These are phyloP conservation scores for Tetragnatha montana DNA, from an alignment of 2,888 invertebrate genomes.

Conservation along the genomic window DNA sequence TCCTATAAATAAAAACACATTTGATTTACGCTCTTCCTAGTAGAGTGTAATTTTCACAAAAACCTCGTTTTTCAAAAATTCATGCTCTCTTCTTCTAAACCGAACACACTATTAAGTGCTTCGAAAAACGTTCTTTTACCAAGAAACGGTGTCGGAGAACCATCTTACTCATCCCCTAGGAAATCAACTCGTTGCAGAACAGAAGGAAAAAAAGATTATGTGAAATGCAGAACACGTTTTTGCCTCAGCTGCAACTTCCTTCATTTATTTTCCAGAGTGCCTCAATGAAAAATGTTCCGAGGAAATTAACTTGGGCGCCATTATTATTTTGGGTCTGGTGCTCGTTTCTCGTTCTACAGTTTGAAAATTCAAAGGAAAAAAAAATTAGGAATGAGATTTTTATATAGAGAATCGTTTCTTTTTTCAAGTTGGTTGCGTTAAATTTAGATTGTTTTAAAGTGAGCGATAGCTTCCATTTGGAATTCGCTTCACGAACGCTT, in stretches of 20 bases:
- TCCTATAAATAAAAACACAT: no score
- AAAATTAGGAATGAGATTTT: background rate
- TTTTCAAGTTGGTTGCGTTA: background rate
- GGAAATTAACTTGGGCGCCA: background rate
- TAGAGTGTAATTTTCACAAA: no score
- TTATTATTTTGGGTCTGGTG: background rate
- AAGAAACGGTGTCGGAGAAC: background rate
- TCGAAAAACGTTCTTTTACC: no score
- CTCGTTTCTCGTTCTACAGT: background rate
- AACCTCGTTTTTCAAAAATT: no score
- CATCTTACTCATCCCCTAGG: background rate
- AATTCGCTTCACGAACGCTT: background rate
- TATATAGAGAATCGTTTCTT: background rate
- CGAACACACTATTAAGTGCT: no score
- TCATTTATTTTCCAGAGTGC: background rate
- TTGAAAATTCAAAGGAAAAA: background rate
- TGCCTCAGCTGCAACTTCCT: background rate
- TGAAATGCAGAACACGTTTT: constrained; percentile 28
- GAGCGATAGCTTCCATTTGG: background rate
- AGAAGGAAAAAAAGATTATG: background rate
- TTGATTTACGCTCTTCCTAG: no score
- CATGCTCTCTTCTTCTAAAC: no score
- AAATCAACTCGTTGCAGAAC: constrained; percentile 9
- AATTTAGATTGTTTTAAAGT: background rate
- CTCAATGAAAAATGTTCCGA: background rate